Evolutionary conservation across 2,888 invertebrate genomes (phyloP).

Genomic region (Drosophila imparisetae): DNA sequence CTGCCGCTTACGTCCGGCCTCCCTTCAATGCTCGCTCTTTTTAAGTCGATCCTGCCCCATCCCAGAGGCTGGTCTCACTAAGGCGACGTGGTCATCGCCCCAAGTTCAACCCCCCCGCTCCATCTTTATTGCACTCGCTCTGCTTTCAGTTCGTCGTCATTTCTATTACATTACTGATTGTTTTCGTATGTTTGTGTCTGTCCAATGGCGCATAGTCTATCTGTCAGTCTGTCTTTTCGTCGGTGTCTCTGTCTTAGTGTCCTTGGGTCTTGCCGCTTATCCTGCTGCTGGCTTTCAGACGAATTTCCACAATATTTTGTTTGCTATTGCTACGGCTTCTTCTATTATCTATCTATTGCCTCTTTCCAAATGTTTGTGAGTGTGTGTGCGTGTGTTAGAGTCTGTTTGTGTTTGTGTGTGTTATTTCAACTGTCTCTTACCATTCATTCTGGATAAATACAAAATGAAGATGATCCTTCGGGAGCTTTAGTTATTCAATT

Average conservation of each 20-base stretch:
- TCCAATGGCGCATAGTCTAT: slow-evolving; percentile 26
- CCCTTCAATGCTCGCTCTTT: slow-evolving; percentile 16
- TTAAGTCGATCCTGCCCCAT: slow-evolving; percentile 34
- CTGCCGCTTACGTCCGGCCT: slow-evolving; percentile 17
- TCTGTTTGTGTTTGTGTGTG: slow-evolving; percentile 43
- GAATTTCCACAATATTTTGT: slow-evolving; percentile 73
- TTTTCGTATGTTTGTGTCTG: slow-evolving; percentile 65
- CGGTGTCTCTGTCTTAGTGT: slow-evolving; percentile 5
- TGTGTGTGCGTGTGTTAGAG: not conserved
- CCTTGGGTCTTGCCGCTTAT: slow-evolving; percentile 29
- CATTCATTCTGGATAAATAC: slow-evolving; percentile 81
- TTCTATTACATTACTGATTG: slow-evolving; percentile 78
- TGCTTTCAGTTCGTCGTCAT: slow-evolving; percentile 55
- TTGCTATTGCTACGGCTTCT: slow-evolving; percentile 59
- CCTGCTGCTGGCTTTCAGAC: slow-evolving; percentile 62
- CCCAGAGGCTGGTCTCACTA: slow-evolving; percentile 28
- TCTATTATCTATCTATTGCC: slow-evolving; percentile 66
- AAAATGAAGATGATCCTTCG: slow-evolving; percentile 81
- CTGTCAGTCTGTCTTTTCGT: slow-evolving; percentile 19
- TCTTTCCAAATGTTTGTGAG: slow-evolving; percentile 21
- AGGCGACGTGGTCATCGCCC: slow-evolving; percentile 19
- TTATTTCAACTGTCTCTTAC: slow-evolving; percentile 77
- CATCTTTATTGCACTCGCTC: slow-evolving; percentile 4
- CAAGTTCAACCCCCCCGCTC: not conserved
- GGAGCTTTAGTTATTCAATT: slow-evolving; percentile 81